Evolutionary conservation across 2,888 invertebrate genomes (phyloP), one percentile per base, ranked within the genome.

Genomic region (Eulithis prunata): DNA sequence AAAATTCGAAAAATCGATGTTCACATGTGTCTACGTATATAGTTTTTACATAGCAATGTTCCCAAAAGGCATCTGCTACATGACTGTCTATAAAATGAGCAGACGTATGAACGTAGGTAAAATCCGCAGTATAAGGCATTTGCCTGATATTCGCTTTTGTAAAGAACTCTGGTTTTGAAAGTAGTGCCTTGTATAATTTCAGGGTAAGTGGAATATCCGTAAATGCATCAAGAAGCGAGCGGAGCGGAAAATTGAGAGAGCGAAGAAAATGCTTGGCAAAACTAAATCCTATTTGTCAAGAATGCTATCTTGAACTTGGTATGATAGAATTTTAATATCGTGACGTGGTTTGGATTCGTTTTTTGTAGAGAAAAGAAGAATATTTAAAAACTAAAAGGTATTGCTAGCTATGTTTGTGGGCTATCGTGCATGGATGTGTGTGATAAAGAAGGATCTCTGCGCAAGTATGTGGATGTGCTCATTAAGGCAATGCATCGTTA

Each of bases 211-310:
- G 56, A 68, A 65, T 45, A 66, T 66, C 54, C 54, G 63, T 56
- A 63, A 63, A 67, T 69, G 69, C 66, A 66, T 63, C 62, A 67
- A n/a, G 70, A 41, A 41, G 62, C 64, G 67, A 72, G 71, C 71
- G 69, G 62, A 71, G 72, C 71, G 73, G 65, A 69, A 71, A 72
- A 71, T 66, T 66, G 54, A 59, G 56, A 56, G 57, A 63, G 53
- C 57, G 53, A 45, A 68, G 60, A 64, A 64, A 61, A 64, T 68
- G 46, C 55, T 58, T 57, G 8, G 60, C 32, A 51, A 46, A 56
- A 62, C 59, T 53, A 56, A 60, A 57, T 53, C 59, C 47, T 51
- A 63, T 62, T 62, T 59, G 51, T 59, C 55, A 62, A 59, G 55
- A 66, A 56, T 55, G 52, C 55, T 66, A 51, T 62, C 59, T 64